Evolutionary conservation across 2,113 vertebrate species (phyloP).

Genomic region (Dunckerocampus dactyliophorus): DNA sequence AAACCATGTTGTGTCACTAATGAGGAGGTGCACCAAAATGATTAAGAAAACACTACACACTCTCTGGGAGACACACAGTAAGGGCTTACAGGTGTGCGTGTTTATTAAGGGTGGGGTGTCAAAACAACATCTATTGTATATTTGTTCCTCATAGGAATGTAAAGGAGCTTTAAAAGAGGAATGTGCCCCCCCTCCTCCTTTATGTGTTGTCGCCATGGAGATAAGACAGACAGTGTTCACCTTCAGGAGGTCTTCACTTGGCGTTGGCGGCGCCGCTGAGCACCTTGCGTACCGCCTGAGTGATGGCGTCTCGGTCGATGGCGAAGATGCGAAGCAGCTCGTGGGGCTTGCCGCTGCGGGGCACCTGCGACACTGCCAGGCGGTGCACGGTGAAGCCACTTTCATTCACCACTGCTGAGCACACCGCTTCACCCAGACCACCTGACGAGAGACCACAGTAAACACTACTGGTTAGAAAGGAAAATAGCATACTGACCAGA

Average conservation of each 20-base stretch:
- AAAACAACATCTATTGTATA: slow-evolving; percentile 48
- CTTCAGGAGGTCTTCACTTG: slow-evolving; percentile 48
- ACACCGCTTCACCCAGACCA: slow-evolving; percentile 82
- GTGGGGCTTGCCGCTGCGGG: slow-evolving; percentile 76
- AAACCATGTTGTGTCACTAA: slow-evolving; percentile 27
- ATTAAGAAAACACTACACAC: slow-evolving; percentile 40
- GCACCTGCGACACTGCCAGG: slow-evolving; percentile 76
- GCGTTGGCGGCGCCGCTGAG: slow-evolving; percentile 60
- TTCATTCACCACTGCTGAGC: slow-evolving; percentile 75
- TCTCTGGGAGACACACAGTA: slow-evolving; percentile 39
- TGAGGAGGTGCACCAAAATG: slow-evolving; percentile 35
- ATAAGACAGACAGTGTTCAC: slow-evolving; percentile 2
- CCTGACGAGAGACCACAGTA: slow-evolving; percentile 57
- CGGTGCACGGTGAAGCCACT: slow-evolving; percentile 74
- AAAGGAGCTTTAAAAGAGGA: slow-evolving; percentile 25
- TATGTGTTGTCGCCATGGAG: slow-evolving; percentile 27
- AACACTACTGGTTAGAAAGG: background rate
- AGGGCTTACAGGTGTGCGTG: slow-evolving; percentile 7
- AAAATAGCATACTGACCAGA: no score
- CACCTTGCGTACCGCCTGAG: slow-evolving; percentile 57
- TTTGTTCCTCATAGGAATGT: background rate
- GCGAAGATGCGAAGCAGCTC: slow-evolving; percentile 80
- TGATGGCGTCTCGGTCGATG: slow-evolving; percentile 70
- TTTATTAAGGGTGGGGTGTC: slow-evolving; percentile 6
- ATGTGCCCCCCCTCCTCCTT: slow-evolving; percentile 6